A percentile compares a stretch with the other conserved stretches of the same genome.
These are phyloP conservation scores for Apoda limacodes DNA, from an alignment of 2,888 invertebrate species.

Conservation along the genomic window DNA sequence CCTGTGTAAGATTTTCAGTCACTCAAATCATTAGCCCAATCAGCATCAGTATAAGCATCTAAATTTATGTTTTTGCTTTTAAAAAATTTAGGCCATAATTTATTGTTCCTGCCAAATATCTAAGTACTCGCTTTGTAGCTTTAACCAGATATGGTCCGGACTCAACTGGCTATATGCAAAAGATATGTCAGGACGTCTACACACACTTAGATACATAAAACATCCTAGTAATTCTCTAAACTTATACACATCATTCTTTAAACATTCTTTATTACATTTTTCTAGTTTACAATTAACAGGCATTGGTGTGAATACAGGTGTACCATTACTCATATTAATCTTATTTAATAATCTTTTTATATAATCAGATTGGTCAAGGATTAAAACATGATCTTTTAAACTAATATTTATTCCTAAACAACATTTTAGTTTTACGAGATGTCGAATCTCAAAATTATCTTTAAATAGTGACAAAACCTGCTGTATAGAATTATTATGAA, in stretches of 20 bases:
- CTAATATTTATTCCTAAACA: too few relatives aligned
- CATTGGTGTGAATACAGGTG: too few relatives aligned
- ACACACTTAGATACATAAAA: conserved; percentile 5
- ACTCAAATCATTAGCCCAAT: conserved; percentile 3
- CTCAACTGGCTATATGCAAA: conserved; percentile 5
- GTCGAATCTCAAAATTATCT: too few relatives aligned
- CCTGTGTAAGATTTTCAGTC: conserved; percentile 5
- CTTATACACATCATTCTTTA: neutral
- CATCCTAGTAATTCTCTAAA: conserved; percentile 3
- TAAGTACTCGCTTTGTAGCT: conserved; percentile 3
- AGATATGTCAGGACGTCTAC: conserved; percentile 2
- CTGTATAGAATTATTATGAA: too few relatives aligned
- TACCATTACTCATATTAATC: too few relatives aligned
- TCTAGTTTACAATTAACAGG: neutral
- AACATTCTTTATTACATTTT: neutral
- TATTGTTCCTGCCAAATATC: conserved; percentile 5
- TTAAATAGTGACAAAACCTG: too few relatives aligned
- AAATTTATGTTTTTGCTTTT: neutral
- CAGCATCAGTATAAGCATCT: conserved; percentile 3
- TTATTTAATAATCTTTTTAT: too few relatives aligned
- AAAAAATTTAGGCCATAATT: conserved; percentile 1
- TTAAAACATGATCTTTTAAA: too few relatives aligned
- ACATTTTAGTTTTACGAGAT: too few relatives aligned
- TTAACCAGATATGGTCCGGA: neutral
- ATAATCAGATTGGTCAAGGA: too few relatives aligned